Percentiles rank a stretch among this genome's conserved stretches.
These are phyloP conservation scores for Bombus affinis DNA, from an alignment of 1,140 invertebrate species.

Conservation along the genomic window DNA sequence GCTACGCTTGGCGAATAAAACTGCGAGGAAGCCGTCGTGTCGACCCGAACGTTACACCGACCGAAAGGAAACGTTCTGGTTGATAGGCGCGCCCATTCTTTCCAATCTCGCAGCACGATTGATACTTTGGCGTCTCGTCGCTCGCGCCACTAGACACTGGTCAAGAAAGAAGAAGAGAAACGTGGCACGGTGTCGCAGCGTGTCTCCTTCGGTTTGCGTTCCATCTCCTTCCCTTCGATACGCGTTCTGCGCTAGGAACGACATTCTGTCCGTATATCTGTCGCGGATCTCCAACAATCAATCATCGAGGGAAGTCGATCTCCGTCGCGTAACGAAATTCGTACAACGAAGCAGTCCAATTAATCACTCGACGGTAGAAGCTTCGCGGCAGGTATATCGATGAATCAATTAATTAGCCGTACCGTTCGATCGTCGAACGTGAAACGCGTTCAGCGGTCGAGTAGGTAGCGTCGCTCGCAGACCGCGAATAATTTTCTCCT, in stretches of 20 bases:
- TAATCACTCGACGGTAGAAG: conserved; percentile 47
- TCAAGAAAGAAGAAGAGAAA: not conserved
- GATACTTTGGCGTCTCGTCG: not conserved
- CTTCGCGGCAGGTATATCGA: conserved; percentile 39
- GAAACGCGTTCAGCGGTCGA: conserved; percentile 32
- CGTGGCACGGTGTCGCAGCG: too few relatives aligned
- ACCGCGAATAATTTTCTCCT: conserved; percentile 29
- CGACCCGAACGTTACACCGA: not conserved
- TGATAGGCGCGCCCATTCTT: conserved; percentile 22
- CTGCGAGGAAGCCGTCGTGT: not conserved
- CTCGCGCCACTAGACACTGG: not conserved
- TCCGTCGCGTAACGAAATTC: conserved; percentile 55
- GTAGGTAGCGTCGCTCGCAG: conserved; percentile 28
- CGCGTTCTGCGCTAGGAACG: not conserved
- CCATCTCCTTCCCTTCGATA: not conserved
- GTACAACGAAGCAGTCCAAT: conserved; percentile 56
- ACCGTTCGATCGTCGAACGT: conserved; percentile 42
- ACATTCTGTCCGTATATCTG: conserved; percentile 33
- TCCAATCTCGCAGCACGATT: conserved; percentile 3
- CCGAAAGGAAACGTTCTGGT: conserved; percentile 4
- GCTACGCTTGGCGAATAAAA: conserved; percentile 40
- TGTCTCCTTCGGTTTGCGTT: too few relatives aligned
- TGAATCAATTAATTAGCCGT: conserved; percentile 57
- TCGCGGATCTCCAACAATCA: conserved; percentile 29
- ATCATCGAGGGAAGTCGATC: conserved; percentile 54